phyloP scores from a whole-genome alignment of 1,140 invertebrate genomes.

The Rhyacophila brunnea region DNA sequence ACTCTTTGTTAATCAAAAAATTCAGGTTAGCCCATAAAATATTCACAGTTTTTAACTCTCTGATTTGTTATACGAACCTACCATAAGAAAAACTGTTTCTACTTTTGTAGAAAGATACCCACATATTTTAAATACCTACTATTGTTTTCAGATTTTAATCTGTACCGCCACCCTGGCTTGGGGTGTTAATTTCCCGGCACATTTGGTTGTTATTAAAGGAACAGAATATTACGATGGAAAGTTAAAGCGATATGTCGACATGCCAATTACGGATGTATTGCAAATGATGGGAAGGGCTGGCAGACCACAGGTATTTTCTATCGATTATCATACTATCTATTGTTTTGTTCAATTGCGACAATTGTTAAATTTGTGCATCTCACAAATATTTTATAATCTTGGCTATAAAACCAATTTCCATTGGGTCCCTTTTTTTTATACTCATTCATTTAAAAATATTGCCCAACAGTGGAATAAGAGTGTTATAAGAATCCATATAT shows the following conservation, averaged over 20 bases:
- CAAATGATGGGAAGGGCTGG: conserved; percentile 99
- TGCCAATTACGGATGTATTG: conserved; percentile 98
- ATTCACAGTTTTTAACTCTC: too few relatives aligned
- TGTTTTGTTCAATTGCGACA: too few relatives aligned
- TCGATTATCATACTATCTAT: too few relatives aligned
- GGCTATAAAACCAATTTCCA: background rate
- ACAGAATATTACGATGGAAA: conserved; percentile 99
- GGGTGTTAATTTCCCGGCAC: conserved; percentile 98
- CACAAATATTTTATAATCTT: background rate
- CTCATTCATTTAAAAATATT: too few relatives aligned
- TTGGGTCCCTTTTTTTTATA: background rate
- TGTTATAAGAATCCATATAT: too few relatives aligned
- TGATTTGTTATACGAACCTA: too few relatives aligned
- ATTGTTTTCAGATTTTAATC: conserved; percentile 73
- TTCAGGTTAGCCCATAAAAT: too few relatives aligned
- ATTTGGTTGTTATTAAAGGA: conserved; percentile 68
- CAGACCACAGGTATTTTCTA: conserved; percentile 65
- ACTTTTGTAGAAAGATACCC: too few relatives aligned
- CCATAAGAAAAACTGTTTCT: too few relatives aligned
- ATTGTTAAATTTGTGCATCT: too few relatives aligned
- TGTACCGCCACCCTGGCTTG: conserved; percentile 97
- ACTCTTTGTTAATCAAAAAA: conserved; percentile 95
- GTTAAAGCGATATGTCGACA: conserved; percentile 94
- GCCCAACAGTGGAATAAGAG: too few relatives aligned
- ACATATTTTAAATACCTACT: background rate